A percentile compares a stretch with the other conserved stretches of the same genome.
Conservation (phyloP, 2,113 vertebrate species). For the Haemorhous mexicanus region DNA sequence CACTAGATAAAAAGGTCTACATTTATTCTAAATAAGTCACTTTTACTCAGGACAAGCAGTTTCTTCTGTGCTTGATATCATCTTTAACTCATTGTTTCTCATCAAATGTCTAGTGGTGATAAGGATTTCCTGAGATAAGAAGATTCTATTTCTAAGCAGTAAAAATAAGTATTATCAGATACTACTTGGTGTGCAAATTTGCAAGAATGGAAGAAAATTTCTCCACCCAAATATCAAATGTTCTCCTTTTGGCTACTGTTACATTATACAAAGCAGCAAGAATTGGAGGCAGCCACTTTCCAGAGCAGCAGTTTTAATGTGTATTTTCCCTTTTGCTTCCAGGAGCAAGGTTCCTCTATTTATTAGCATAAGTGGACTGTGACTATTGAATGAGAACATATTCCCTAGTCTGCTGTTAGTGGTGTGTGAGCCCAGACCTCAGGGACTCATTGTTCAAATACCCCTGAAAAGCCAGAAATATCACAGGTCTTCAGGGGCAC, state of each 20-base stretch:
- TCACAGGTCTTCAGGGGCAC: not conserved
- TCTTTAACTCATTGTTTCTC: constrained; percentile 64
- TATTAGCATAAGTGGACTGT: not conserved
- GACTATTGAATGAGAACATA: not conserved
- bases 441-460: not conserved
- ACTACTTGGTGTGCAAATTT: constrained; percentile 37
- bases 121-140: constrained; percentile 60
- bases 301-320: not conserved
- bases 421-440: not conserved
- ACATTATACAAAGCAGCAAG: not conserved
- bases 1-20: not conserved
- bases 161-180: constrained; percentile 57
- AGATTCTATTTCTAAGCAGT: constrained; percentile 24
- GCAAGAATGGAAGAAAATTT: constrained; percentile 39
- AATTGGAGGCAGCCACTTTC: not conserved
- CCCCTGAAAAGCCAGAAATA: not conserved
- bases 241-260: not conserved
- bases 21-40: constrained; percentile 19
- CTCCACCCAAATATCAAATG: constrained; percentile 9
- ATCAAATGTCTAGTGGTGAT: constrained; percentile 31
- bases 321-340: not conserved
- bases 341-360: not conserved
- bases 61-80: constrained; percentile 27
- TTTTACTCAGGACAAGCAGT: constrained; percentile 26
- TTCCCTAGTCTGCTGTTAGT: not conserved